Conservation (phyloP, 2,113 vertebrate species). For the Oncorhynchus mykiss region DNA sequence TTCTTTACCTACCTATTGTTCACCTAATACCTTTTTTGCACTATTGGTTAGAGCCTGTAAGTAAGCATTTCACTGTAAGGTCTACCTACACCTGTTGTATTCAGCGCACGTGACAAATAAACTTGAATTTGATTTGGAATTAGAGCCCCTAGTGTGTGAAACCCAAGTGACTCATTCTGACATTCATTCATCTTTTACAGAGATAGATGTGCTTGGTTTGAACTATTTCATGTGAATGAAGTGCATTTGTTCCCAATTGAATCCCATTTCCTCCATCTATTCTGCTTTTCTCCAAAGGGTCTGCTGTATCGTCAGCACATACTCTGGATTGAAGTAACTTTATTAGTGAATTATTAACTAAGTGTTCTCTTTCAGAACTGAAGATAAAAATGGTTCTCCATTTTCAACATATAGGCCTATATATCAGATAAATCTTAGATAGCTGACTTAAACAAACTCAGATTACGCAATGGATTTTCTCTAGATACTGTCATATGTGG, state of each 20-base stretch:
- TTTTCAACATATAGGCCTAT: neutral
- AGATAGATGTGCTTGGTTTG: too few species aligned
- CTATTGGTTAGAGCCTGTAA: too few species aligned
- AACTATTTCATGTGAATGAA: neutral
- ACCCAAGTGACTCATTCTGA: neutral
- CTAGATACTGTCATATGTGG: slow-evolving; percentile 1
- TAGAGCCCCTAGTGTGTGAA: too few species aligned
- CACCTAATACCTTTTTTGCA: too few species aligned
- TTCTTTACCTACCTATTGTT: too few species aligned
- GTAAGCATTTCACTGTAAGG: too few species aligned
- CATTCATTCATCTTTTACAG: neutral
- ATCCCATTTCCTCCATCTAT: slow-evolving; percentile 21
- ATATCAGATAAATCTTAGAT: neutral
- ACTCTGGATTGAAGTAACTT: slow-evolving; percentile 50
- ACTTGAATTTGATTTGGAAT: too few species aligned
- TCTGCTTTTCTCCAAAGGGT: slow-evolving; percentile 21
- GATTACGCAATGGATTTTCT: slow-evolving; percentile 29
- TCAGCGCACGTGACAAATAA: too few species aligned
- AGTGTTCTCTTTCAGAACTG: neutral
- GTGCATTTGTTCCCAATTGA: slow-evolving; percentile 36
- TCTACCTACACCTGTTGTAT: too few species aligned
- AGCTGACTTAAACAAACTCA: neutral
- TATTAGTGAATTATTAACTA: slow-evolving; percentile 53
- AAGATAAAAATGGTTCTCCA: slow-evolving; percentile 4
- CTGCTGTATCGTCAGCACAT: slow-evolving; percentile 29